These are phyloP conservation scores for Muntiacus muntjak DNA, from an alignment of 2,113 vertebrate genomes.

Conservation along the genomic window DNA sequence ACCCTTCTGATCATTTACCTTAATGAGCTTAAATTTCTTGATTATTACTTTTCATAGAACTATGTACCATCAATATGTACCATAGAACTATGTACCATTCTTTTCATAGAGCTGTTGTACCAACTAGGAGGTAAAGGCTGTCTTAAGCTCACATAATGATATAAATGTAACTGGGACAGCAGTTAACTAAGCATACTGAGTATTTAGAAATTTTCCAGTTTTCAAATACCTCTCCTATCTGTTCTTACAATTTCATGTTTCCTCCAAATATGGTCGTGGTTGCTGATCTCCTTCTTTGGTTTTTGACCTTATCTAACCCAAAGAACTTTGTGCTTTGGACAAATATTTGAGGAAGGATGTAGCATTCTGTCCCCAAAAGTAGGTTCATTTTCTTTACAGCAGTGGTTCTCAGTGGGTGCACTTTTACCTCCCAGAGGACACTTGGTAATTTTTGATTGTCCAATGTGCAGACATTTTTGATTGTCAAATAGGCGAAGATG, in stretches of 20 bases:
- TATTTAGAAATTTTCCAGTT: not conserved
- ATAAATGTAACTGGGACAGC: not conserved
- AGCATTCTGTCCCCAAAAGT: not conserved
- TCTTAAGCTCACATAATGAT: not conserved
- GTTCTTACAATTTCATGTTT: conserved; percentile 19
- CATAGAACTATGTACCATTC: not conserved
- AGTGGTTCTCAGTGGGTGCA: not conserved
- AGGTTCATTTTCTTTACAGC: not conserved
- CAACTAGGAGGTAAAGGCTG: not conserved
- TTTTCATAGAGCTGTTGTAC: not conserved
- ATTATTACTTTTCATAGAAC: conserved; percentile 4
- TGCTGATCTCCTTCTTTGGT: not conserved
- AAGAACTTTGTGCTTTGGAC: not conserved
- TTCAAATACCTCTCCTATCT: not conserved
- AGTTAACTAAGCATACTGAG: not conserved
- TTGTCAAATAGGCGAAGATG: not conserved
- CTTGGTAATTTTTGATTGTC: not conserved
- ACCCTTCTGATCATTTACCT: not conserved
- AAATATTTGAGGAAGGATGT: not conserved
- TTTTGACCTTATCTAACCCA: conserved; percentile 12
- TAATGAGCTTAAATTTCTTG: conserved; percentile 15
- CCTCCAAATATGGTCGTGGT: not conserved
- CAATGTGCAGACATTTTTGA: conserved; percentile 11
- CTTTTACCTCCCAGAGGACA: not conserved
- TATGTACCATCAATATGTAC: not conserved